Percentiles rank a stretch among this genome's conserved stretches.
Evolutionary conservation across 1,140 invertebrate species (phyloP).

Genomic region (Oscheius sp.): DNA sequence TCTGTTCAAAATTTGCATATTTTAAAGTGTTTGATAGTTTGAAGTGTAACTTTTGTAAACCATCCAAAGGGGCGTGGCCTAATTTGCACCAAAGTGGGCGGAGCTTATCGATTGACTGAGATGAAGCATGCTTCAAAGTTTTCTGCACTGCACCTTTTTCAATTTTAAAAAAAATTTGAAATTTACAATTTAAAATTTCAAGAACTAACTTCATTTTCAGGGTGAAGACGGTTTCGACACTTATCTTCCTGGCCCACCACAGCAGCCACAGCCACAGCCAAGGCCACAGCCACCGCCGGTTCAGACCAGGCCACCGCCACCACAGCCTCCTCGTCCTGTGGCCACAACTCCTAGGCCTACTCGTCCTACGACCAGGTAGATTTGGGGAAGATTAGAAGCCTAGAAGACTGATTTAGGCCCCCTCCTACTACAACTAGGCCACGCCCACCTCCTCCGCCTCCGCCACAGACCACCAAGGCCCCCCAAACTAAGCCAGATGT

Average conservation of each 20-base stretch:
- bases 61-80: too few relatives aligned
- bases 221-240: slow-evolving; percentile 3
- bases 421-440: slow-evolving; percentile 10
- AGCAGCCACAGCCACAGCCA: slow-evolving; percentile 8
- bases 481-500: slow-evolving; percentile 1
- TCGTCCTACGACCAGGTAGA: background rate
- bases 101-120: too few relatives aligned
- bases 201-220: background rate
- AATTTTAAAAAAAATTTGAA: too few relatives aligned
- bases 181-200: too few relatives aligned
- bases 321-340: slow-evolving; percentile 1
- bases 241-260: background rate
- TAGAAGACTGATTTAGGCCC: background rate
- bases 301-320: slow-evolving; percentile 14
- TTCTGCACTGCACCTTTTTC: too few relatives aligned
- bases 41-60: too few relatives aligned
- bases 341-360: slow-evolving; percentile 7
- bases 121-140: too few relatives aligned
- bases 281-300: background rate
- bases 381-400: too few relatives aligned
- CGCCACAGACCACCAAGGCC: background rate
- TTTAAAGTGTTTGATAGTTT: too few relatives aligned
- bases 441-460: slow-evolving; percentile 13
- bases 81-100: too few relatives aligned
- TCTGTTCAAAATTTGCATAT: too few relatives aligned